These are phyloP conservation scores for Congeria kusceri DNA, from an alignment of 2,888 invertebrate species.

Conservation along the genomic window DNA sequence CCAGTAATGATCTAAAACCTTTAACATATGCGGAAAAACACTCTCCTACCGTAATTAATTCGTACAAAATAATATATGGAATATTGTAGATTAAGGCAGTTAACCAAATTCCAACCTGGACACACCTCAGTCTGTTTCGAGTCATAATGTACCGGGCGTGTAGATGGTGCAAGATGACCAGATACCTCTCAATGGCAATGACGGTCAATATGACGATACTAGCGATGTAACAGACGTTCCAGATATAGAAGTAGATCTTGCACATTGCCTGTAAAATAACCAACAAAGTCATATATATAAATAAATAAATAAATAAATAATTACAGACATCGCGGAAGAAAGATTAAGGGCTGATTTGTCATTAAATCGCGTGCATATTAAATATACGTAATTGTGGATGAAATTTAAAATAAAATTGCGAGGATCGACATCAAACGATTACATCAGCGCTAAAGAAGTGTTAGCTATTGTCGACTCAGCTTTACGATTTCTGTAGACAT, in stretches of 20 bases:
- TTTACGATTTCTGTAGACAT: no score
- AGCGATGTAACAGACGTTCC: constrained; percentile 95
- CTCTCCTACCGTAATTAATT: constrained; percentile 88
- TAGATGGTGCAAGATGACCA: constrained; percentile 89
- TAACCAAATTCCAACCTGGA: constrained; percentile 93
- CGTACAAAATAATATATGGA: constrained; percentile 93
- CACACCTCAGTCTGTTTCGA: constrained; percentile 90
- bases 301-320: no score
- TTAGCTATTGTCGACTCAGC: no score
- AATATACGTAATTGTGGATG: no score
- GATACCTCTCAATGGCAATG: constrained; percentile 81
- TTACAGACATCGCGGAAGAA: no score
- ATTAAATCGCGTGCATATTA: no score
- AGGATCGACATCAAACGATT: no score
- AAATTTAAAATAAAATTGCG: no score
- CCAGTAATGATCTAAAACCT: constrained; percentile 93
- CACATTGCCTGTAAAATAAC: constrained; percentile 87
- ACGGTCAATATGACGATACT: constrained; percentile 95
- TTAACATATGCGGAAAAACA: constrained; percentile 94
- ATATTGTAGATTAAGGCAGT: constrained; percentile 93
- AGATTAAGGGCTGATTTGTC: no score
- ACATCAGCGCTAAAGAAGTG: no score
- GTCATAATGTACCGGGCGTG: constrained; percentile 94
- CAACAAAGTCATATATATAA: not conserved
- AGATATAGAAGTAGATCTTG: constrained; percentile 95